Base-by-base conservation (phyloP, 2,888 invertebrate species). In the Noctua janthina region DNA sequence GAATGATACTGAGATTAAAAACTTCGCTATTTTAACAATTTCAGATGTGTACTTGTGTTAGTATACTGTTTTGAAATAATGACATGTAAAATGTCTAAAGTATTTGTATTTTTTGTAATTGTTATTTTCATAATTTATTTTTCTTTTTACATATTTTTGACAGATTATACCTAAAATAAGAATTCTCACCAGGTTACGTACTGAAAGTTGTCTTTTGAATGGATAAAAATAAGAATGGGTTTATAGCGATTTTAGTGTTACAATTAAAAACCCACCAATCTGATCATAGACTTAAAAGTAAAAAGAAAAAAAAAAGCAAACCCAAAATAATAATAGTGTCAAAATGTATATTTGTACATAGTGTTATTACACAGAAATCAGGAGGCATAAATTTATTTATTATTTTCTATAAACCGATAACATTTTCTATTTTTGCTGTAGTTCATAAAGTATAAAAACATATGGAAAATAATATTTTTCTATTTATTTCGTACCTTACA, bases 381-480 rank as follows among this genome's bases (percentile, higher is more conserved):
- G 95, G 95, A 96, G 96, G 96, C 95, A 95, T 95, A 95, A 93
- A 93, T 93, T 94, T 95, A 94, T 95, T 95, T 95, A 94, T 95
- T 87, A 87, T 87, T 87, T 85, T 89, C 91, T 88, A 88, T 88
- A 88, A 89, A 88, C 88, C 92, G 92, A 93, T 92, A 92, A 89
- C 92, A 92, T 93, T 93, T 92, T 93, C 90, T 92, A 92, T 94
- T 93, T 93, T 94, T 93, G 93, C 93, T 91, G 87, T 94, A 84
- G 91, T 92, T 94, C 91, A 92, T 92, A 93, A 94, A 94, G 93
- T 92, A 92, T 90, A 91, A 94, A 92, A 88, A 91, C 91, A 89
- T 91, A 91, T 88, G 87, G 90, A 92, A 92, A 89, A 83, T 64
- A 66, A 59, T 73, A 67, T 59, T 35, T 69, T 85, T 91, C 90